Conservation (phyloP, 2,888 invertebrate genomes). For the Agrochola lota region DNA sequence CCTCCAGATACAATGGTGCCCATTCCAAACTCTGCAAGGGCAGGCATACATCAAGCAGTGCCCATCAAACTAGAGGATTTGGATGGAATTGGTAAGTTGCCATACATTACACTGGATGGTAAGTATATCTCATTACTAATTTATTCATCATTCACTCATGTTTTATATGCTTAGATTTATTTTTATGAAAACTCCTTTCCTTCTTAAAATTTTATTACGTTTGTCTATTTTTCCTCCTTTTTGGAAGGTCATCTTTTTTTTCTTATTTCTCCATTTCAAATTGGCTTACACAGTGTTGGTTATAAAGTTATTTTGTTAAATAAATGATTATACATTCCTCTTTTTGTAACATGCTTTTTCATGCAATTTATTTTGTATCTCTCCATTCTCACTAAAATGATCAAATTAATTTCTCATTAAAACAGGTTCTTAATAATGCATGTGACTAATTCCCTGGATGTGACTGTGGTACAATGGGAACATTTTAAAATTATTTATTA, state of each 20-base stretch:
- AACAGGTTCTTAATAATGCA: conserved; percentile 10
- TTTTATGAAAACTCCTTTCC: not conserved
- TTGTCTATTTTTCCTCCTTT: not conserved
- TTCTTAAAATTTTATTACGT: not conserved
- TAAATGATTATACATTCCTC: not conserved
- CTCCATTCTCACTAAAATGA: not conserved
- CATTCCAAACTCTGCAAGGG: conserved; percentile 73
- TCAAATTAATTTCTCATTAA: not conserved
- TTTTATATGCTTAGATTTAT: not conserved
- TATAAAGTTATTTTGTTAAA: not conserved
- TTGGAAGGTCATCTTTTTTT: not conserved
- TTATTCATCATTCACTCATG: conserved; percentile 24
- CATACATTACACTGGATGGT: conserved; percentile 43
- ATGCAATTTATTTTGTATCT: conserved; percentile 9
- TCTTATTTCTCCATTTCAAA: not conserved
- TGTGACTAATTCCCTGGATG: conserved; percentile 12
- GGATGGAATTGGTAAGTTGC: conserved; percentile 86
- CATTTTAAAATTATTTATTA: not conserved
- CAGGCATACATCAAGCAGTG: conserved; percentile 77
- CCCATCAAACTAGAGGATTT: conserved; percentile 88
- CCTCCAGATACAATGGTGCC: conserved; percentile 76
- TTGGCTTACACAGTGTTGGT: not conserved
- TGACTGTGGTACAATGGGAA: not conserved
- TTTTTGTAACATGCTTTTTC: conserved; percentile 12
- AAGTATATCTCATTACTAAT: conserved; percentile 39